A percentile compares a stretch with the other conserved stretches of the same genome.
phyloP scores from a whole-genome alignment of 2,113 vertebrate genomes.

The Heterotis niloticus region DNA sequence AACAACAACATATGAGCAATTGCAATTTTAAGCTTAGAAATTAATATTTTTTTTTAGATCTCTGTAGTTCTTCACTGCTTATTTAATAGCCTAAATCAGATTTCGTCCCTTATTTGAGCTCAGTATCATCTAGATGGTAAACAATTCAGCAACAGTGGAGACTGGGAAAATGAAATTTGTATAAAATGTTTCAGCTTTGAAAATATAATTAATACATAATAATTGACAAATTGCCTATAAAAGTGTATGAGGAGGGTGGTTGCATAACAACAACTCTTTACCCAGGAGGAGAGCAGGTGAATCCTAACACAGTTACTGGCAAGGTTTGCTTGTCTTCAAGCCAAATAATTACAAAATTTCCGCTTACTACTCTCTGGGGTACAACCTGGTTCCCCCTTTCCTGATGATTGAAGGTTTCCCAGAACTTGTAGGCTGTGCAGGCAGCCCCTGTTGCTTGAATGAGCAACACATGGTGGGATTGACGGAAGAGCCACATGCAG shows the following conservation, averaged over 20 bases:
- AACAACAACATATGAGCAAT: no score
- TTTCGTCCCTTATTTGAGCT: no score
- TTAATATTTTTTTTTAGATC: no score
- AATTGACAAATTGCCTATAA: background rate
- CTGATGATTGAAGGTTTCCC: background rate
- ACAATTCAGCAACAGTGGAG: no score
- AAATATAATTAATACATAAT: background rate
- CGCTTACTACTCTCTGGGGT: conserved; percentile 4
- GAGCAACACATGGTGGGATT: background rate
- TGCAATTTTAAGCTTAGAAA: no score
- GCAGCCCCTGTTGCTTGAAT: background rate
- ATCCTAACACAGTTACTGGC: background rate
- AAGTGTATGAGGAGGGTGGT: background rate
- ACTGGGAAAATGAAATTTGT: no score
- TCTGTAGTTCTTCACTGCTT: no score
- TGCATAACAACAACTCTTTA: conserved; percentile 1
- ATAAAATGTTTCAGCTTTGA: no score
- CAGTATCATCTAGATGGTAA: no score
- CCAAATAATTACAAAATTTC: background rate
- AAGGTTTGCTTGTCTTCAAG: background rate
- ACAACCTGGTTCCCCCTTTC: conserved; percentile 1
- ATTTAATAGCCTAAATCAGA: no score
- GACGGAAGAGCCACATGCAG: background rate
- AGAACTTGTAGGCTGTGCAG: conserved; percentile 4
- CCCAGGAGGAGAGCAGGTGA: background rate